Evolutionary conservation across 2,888 invertebrate genomes (phyloP).

Genomic region (Mylabris sibirica): DNA sequence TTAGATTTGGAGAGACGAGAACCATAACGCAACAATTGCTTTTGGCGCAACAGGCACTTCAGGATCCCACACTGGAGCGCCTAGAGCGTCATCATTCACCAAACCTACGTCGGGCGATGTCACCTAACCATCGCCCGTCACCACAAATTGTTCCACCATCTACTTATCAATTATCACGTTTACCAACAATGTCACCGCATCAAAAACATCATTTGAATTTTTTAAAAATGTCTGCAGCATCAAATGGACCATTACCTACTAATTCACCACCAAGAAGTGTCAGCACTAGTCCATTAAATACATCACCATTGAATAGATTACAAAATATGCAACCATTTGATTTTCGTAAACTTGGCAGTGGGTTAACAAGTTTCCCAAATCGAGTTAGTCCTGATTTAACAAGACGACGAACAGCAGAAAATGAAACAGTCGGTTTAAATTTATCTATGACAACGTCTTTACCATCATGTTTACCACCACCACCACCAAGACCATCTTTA

Average conservation of each 20-base stretch:
- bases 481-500: conserved; percentile 68
- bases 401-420: conserved; percentile 65
- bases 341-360: conserved; percentile 80
- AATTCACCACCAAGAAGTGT: conserved; percentile 69
- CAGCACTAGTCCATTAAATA: conserved; percentile 68
- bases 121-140: conserved; percentile 71
- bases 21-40: conserved; percentile 77
- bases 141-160: conserved; percentile 65
- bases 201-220: conserved; percentile 61
- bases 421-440: conserved; percentile 66
- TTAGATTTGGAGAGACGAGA: conserved; percentile 88
- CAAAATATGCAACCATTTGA: conserved; percentile 97
- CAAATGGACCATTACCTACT: conserved; percentile 65
- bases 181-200: conserved; percentile 63
- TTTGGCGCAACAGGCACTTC: conserved; percentile 68
- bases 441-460: conserved; percentile 69
- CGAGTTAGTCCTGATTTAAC: conserved; percentile 56
- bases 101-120: conserved; percentile 67
- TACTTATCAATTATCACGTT: conserved; percentile 59
- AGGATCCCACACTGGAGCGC: conserved; percentile 67
- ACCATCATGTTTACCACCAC: conserved; percentile 69
- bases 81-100: conserved; percentile 61
- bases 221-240: conserved; percentile 60
- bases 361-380: conserved; percentile 62
- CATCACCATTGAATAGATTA: conserved; percentile 83